Evolutionary conservation across 92 coral and sea anemone genomes (phyloP).

Genomic region (Phenganax marumi): DNA sequence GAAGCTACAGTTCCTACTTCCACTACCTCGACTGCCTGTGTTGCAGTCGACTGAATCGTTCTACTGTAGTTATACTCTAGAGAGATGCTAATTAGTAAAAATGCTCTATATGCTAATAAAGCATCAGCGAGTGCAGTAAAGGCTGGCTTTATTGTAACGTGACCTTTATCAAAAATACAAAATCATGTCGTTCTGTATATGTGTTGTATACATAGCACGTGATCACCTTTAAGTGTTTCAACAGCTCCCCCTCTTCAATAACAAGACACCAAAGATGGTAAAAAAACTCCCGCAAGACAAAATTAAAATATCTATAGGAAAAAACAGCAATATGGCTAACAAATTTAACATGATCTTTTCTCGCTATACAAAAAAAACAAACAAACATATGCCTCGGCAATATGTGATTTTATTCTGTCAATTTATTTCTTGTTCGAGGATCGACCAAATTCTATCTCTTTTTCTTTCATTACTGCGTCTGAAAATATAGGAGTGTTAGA

Average conservation of each 20-base stretch:
- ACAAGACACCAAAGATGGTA: slow-evolving; percentile 95
- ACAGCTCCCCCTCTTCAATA: slow-evolving; percentile 78
- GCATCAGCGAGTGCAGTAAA: too few species aligned
- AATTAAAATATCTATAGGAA: too few species aligned
- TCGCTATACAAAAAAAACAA: neutral
- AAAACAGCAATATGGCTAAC: neutral
- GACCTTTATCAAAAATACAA: too few species aligned
- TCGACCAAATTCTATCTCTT: slow-evolving; percentile 73
- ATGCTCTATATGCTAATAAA: too few species aligned
- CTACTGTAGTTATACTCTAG: too few species aligned
- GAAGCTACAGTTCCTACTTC: too few species aligned
- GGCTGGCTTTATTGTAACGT: too few species aligned
- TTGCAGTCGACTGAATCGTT: too few species aligned
- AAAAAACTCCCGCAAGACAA: neutral
- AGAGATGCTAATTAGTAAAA: too few species aligned
- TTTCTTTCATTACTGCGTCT: slow-evolving; percentile 78
- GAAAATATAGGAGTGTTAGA: neutral
- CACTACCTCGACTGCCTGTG: too few species aligned
- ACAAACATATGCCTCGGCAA: slow-evolving; percentile 70
- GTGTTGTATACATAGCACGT: too few species aligned
- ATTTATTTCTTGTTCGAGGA: slow-evolving; percentile 85
- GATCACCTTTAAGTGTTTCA: slow-evolving; percentile 77
- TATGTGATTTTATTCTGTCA: slow-evolving; percentile 86
- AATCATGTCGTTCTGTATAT: too few species aligned
- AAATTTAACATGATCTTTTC: neutral